Conservation (phyloP, 23 tunicate genomes). For the Corella eumyota region DNA sequence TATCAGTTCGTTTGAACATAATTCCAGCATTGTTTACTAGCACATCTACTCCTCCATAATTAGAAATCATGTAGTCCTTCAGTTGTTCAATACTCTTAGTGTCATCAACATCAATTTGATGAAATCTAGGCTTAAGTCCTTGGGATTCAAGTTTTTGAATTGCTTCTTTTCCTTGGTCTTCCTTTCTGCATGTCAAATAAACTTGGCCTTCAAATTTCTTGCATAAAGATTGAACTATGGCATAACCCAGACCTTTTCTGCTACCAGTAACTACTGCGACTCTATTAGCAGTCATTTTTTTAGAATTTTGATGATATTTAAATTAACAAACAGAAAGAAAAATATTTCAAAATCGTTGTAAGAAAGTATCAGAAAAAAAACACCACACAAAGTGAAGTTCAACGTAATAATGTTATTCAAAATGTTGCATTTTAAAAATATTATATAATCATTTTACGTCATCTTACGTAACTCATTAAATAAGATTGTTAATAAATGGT, state of each 20-base stretch:
- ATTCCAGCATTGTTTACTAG: constrained; percentile 63
- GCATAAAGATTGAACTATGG: constrained; percentile 58
- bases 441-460: no score
- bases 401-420: no score
- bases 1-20: constrained; percentile 11
- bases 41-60: constrained; percentile 56
- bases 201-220: no score
- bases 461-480: no score
- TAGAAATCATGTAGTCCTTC: constrained; percentile 6
- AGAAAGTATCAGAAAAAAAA: no score
- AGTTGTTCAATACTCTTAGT: constrained; percentile 11
- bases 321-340: no score
- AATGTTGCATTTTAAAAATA: no score
- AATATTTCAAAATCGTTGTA: no score
- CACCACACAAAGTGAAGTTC: no score
- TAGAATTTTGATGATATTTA: neutral
- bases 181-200: constrained; percentile 65
- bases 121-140: constrained; percentile 36
- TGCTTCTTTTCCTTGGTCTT: constrained; percentile 46
- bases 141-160: constrained; percentile 33
- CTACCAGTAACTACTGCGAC: constrained; percentile 69
- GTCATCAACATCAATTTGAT: constrained; percentile 41
- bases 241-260: constrained; percentile 67
- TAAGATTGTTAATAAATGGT: no score
- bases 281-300: constrained; percentile 17